Base-by-base conservation (phyloP, 2,888 invertebrate species). In the Tortrix viridana region DNA sequence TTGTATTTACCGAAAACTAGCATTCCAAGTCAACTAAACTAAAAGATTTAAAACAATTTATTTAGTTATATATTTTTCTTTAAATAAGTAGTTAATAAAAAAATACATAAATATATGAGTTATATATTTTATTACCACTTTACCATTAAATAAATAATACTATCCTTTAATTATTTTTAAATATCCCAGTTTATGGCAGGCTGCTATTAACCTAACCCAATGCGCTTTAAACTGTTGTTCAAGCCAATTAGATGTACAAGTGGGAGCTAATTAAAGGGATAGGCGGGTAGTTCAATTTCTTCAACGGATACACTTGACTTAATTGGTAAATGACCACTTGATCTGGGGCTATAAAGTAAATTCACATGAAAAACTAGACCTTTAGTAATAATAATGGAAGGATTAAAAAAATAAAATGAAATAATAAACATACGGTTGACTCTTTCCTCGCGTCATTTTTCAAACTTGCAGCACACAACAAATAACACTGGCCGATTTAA, bases 391-490 rank as follows among this genome's bases (percentile, higher is more conserved):
- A 38, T 5, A n/a, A 38, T 5, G 38, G 1, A 19, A 14, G 26
- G 26, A 20, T 20, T 38, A 20, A n/a, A 26, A 20, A 57, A 62
- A 50, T 14, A 52, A 54, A 56, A 65, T 70, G 61, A 72, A 56
- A 57, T 70, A 73, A 74, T 50, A 67, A 74, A 85, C 87, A 75
- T 86, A 85, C 88, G 78, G 80, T 81, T 86, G 86, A 73, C 69
- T 82, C 69, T 88, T 88, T 79, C 81, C 84, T 71, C 88, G 79
- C 61, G 81, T 82, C 88, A 88, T 88, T 77, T 79, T 81, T 78
- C 74, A 67, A 67, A 67, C 72, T 69, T 56, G 75, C 62, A 52
- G 58, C 69, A 75, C 81, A 80, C 79, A 74, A 71, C 72, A 71
- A 65, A 69, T 57, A 78, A 59, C 84, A 85, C 84, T 71, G 69